A percentile compares a stretch with the other conserved stretches of the same genome.
Conservation (phyloP, 2,113 vertebrate species). For the Budorcas taxicolor region DNA sequence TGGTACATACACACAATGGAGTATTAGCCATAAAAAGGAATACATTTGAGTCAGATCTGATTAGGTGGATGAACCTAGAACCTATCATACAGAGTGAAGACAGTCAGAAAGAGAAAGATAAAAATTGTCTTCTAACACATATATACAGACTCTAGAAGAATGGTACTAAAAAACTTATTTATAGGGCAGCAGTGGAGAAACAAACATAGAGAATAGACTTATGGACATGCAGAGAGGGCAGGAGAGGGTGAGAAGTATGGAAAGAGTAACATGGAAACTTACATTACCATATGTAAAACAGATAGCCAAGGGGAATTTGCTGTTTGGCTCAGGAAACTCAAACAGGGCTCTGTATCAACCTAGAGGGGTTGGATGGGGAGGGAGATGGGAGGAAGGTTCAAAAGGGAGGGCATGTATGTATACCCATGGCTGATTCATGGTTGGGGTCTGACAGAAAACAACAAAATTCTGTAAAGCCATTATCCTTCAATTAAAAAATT, state of each 20-base stretch:
- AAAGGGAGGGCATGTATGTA: background rate
- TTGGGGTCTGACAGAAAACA: background rate
- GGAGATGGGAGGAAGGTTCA: background rate
- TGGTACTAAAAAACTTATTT: background rate
- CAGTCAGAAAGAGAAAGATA: background rate
- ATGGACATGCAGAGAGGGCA: background rate
- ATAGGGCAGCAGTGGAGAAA: background rate
- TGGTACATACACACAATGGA: background rate
- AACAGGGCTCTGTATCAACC: background rate
- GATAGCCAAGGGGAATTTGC: background rate
- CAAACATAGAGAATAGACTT: background rate
- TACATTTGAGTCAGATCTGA: background rate
- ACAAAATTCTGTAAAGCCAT: background rate
- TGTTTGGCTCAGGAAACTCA: background rate
- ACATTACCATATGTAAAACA: background rate
- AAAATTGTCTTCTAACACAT: background rate
- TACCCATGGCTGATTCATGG: background rate
- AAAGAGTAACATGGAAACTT: background rate
- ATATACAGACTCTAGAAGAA: background rate
- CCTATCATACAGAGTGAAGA: background rate
- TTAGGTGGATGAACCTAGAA: background rate
- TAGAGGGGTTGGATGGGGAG: background rate
- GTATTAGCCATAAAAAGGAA: background rate
- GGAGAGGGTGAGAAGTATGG: background rate
- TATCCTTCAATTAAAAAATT: background rate